phyloP scores from a whole-genome alignment of 2,888 invertebrate genomes.

The Pelosia muscerda region DNA sequence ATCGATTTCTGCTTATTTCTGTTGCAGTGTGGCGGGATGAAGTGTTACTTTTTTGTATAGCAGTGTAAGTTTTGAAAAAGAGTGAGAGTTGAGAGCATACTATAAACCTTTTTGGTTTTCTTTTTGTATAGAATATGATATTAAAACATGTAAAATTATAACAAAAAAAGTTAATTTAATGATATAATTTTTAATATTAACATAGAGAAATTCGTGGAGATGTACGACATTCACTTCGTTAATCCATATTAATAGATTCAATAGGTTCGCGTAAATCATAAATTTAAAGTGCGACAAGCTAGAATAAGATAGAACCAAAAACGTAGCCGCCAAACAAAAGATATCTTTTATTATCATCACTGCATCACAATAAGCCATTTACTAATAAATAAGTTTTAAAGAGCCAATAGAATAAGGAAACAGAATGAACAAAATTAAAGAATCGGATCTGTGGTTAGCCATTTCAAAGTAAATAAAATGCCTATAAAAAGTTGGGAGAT shows the following conservation, averaged over 20 bases:
- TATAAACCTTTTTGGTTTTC: neutral
- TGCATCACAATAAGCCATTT: slow-evolving; percentile 17
- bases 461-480: slow-evolving; percentile 57
- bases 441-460: slow-evolving; percentile 51
- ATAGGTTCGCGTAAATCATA: neutral
- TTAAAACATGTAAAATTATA: neutral
- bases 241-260: neutral
- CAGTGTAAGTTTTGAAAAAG: slow-evolving; percentile 6
- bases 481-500: slow-evolving; percentile 57
- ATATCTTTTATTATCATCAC: neutral
- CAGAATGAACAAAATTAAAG: slow-evolving; percentile 37
- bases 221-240: neutral
- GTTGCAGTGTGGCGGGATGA: slow-evolving; percentile 18
- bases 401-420: slow-evolving; percentile 34
- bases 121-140: neutral
- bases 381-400: slow-evolving; percentile 29
- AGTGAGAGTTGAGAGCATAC: neutral
- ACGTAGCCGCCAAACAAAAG: neutral
- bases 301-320: neutral
- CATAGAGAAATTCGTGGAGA: neutral
- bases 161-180: neutral
- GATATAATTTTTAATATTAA: too few species aligned
- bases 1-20: slow-evolving; percentile 67
- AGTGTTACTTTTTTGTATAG: neutral
- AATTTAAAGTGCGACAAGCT: too few species aligned